Base-by-base conservation (phyloP, 2,113 vertebrate species). In the Ictidomys tridecemlineatus region DNA sequence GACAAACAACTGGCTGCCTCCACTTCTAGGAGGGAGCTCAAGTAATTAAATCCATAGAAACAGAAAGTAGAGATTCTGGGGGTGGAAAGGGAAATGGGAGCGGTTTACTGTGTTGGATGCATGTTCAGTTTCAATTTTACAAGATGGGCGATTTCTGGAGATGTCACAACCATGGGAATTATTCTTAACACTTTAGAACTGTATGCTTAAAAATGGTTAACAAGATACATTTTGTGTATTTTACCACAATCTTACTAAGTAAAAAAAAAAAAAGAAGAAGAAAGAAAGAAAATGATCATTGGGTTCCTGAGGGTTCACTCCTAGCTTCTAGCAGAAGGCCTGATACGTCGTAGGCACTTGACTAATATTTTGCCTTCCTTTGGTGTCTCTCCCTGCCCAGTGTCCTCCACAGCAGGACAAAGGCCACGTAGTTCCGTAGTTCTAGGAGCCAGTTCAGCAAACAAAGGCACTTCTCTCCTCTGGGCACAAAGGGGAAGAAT, bases 391-490 rank as follows among this genome's bases (percentile, higher is more conserved):
- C 30, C 37, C 72, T 56, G 56, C 42, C 51, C 67, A 42, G 24
- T 61, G 22, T 89, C 82, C 93, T 91, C 70, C 70, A 39, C 67
- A n/a, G 9, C 85, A 87, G 69, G 53, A 78, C 89, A 91, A 70
- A 88, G 70, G 86, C 96, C 78, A 76, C 82, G 77, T 85, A 45
- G 42, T 45, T 45, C 42, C 6, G 42, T 45, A 5, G 5, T 80
- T 83, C 91, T 89, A 72, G 37, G 74, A 97, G 93, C 83, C 93
- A 61, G 42, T 65, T 93, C 83, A 51, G 78, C 91, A 86, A 91
- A 97, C 93, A 96, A 94, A 97, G 74, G 34, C 83, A 37, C 85
- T 70, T 96, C 82, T 97, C 80, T 94, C 69, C 74, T 87, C 22
- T 39, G 83, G 28, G 51, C 78, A 80, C 1, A 2, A 72, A 95